Base-by-base conservation (phyloP, 2,888 invertebrate genomes). In the Scaptomyza parva region DNA sequence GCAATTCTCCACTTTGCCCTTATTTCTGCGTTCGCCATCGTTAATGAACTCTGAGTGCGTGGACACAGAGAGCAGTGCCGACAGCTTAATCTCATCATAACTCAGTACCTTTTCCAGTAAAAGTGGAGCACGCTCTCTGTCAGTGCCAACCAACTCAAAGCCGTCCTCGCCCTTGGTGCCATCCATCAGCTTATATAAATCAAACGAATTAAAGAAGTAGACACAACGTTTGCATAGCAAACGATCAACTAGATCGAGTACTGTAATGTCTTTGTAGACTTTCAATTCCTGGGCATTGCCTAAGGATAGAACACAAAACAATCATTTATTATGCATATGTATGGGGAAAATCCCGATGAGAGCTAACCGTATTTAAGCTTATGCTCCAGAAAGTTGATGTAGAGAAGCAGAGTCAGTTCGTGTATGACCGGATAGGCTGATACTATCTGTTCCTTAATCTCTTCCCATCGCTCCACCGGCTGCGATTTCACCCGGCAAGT, bases 361-460 rank as follows among this genome's bases (percentile, higher is more conserved):
- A 33, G 22, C 86, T 55, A 53, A 90, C 90, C 91, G 63, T 87
- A 90, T 61, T 87, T 76, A 30, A 63, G 72, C 89, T 95, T 95
- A 82, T 94, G 93, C 63, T 94, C 93, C 50, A 95, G 91, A 89
- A 95, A 95, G 64, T 93, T 92, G 0, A 94, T 92, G 88, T 93
- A 94, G 2, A 95, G 89, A 0, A 93, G 90, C 0, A 95, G 73
- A 6, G 94, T 93, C 40, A 93, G 92, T 82, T 95, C 95, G 76
- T 95, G 95, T 59, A 95, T 92, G 2, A 95, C 76, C 0, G 95
- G 95, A 88, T 95, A 95, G 0, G 93, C 94, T 0, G 95, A 95
- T 0, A 92, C 92, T 20, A 90, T 88, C 64, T 92, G 91, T 39
- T 89, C 30, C 37, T 78, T 70, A 35, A 92, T 91, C 3, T 54